Conservation (phyloP, 2,797 vertebrate genomes). For the Danio albolineatus region DNA sequence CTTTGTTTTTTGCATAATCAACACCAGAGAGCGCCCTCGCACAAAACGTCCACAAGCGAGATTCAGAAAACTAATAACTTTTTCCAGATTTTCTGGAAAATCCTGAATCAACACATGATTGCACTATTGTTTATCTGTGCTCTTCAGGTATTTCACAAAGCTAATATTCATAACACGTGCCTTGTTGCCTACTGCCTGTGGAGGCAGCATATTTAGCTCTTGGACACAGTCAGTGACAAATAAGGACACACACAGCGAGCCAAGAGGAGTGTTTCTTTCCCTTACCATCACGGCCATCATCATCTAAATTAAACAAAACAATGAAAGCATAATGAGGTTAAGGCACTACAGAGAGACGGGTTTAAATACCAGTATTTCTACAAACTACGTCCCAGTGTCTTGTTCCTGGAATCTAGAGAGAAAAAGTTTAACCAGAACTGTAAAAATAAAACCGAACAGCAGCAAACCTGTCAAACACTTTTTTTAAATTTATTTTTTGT, state of each 20-base stretch:
- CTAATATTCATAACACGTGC: no score
- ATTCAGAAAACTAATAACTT: no score
- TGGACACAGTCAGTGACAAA: conserved; percentile 40
- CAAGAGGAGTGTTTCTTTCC: conserved; percentile 50
- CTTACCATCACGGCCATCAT: conserved; percentile 75
- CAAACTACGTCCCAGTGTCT: neutral
- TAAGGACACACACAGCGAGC: conserved; percentile 36
- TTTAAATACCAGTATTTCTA: conserved; percentile 57
- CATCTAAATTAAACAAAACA: conserved; percentile 71
- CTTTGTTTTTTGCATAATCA: no score
- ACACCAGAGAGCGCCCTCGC: no score
- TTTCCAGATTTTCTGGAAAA: no score
- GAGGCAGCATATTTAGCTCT: no score
- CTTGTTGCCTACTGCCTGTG: no score
- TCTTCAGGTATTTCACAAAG: no score
- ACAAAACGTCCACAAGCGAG: no score
- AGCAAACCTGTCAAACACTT: neutral
- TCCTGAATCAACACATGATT: no score
- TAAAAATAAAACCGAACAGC: neutral
- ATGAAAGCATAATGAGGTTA: conserved; percentile 64
- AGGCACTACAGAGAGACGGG: conserved; percentile 53
- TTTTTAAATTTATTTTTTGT: neutral
- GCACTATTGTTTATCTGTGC: no score
- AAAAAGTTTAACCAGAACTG: neutral
- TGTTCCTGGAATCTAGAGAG: neutral